A percentile compares a stretch with the other conserved stretches of the same genome.
Conservation (phyloP, 1,140 invertebrate species). For the Cherax quadricarinatus region DNA sequence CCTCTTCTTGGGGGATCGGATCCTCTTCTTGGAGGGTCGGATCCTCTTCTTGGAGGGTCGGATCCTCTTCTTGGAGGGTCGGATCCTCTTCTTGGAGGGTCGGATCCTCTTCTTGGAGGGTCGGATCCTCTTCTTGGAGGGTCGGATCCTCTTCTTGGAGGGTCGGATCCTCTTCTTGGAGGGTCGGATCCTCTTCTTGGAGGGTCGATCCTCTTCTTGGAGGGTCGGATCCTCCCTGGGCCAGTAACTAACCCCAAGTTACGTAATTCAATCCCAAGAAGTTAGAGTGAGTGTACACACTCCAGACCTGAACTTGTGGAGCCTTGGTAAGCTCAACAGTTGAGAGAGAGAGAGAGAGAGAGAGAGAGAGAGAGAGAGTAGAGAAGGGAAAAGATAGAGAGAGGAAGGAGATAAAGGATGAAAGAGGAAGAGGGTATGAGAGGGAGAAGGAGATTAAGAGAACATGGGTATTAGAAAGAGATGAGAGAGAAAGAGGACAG, state of each 20-base stretch:
- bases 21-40: too few species aligned
- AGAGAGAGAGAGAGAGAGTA: background rate
- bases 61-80: too few species aligned
- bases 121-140: too few species aligned
- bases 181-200: too few species aligned
- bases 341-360: background rate
- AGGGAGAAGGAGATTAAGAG: background rate
- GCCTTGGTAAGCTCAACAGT: slow-evolving; percentile 21
- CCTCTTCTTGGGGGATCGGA: too few species aligned
- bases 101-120: too few species aligned
- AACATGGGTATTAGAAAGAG: background rate
- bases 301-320: background rate
- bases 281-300: slow-evolving; percentile 38
- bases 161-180: too few species aligned
- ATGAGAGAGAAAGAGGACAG: background rate
- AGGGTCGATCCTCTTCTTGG: background rate
- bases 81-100: too few species aligned
- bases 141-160: too few species aligned
- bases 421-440: background rate
- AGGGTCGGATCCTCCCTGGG: background rate
- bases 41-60: too few species aligned
- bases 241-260: slow-evolving; percentile 39
- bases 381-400: background rate
- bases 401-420: background rate
- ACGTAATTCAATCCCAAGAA: slow-evolving; percentile 41